These are phyloP conservation scores for Trididemnum miniatum DNA, from an alignment of 23 tunicate species.

Conservation along the genomic window DNA sequence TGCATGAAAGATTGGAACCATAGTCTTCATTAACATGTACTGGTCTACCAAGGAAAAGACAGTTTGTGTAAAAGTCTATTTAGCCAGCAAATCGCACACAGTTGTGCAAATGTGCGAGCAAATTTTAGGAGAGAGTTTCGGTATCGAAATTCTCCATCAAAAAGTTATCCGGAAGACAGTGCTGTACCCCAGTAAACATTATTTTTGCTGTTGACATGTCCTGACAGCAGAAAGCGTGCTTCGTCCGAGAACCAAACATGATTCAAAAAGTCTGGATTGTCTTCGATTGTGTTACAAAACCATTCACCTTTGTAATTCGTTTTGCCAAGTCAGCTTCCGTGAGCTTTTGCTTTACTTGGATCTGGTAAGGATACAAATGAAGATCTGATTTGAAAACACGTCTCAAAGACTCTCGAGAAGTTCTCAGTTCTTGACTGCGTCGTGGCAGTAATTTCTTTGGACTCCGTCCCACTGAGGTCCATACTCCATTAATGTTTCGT, in stretches of 20 bases:
- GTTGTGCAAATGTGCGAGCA: too few species aligned
- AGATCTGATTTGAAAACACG: constrained; percentile 2
- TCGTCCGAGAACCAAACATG: not conserved
- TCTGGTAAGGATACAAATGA: constrained; percentile 19
- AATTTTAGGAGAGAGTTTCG: too few species aligned
- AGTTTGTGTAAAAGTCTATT: too few species aligned
- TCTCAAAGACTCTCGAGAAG: constrained; percentile 1
- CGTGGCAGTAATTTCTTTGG: constrained; percentile 4
- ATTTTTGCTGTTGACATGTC: not conserved
- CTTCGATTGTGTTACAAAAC: not conserved
- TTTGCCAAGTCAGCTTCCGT: not conserved
- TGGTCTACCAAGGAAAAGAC: too few species aligned
- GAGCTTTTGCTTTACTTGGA: not conserved
- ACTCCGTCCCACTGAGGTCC: constrained; percentile 13
- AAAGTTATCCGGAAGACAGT: too few species aligned
- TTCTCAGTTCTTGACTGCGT: constrained; percentile 18
- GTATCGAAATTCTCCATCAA: too few species aligned
- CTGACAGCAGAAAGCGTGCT: not conserved
- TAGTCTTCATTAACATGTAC: too few species aligned
- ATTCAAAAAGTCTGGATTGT: not conserved
- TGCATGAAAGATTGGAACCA: too few species aligned
- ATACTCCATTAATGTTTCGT: constrained; percentile 11
- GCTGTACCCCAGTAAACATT: not conserved
- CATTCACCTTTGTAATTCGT: not conserved
- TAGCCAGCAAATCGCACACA: too few species aligned